A percentile compares a stretch with the other conserved stretches of the same genome.
phyloP scores from a whole-genome alignment of 2,888 invertebrate genomes.

The Polia nebulosa region DNA sequence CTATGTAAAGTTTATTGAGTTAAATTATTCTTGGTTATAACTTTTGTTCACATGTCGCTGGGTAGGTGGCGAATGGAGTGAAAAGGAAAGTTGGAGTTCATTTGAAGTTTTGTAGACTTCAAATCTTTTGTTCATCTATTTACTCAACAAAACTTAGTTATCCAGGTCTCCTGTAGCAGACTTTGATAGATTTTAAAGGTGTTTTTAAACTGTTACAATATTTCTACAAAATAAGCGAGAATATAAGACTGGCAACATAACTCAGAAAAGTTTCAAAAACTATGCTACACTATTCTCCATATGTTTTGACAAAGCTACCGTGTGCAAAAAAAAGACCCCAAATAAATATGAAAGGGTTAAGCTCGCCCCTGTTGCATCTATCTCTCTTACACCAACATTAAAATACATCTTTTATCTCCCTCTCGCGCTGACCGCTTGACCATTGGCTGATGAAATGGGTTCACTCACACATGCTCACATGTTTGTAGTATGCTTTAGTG shows the following conservation, averaged over 20 bases:
- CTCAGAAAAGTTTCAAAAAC: neutral
- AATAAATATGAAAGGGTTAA: slow-evolving; percentile 59
- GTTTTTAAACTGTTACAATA: neutral
- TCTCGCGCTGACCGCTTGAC: slow-evolving; percentile 85
- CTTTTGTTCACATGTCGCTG: slow-evolving; percentile 53
- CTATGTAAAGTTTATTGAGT: slow-evolving; percentile 55
- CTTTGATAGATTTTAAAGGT: neutral
- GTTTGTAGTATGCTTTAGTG: slow-evolving; percentile 15
- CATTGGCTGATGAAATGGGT: slow-evolving; percentile 80
- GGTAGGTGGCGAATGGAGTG: slow-evolving; percentile 38
- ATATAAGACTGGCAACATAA: neutral
- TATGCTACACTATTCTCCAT: slow-evolving; percentile 22
- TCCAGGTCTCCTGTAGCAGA: neutral
- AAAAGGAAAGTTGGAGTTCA: slow-evolving; percentile 24
- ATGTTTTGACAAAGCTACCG: slow-evolving; percentile 12
- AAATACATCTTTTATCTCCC: slow-evolving; percentile 66
- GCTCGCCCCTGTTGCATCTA: slow-evolving; percentile 56
- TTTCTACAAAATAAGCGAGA: neutral
- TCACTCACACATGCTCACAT: slow-evolving; percentile 51
- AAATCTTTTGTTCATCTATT: neutral
- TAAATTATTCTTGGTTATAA: slow-evolving; percentile 58
- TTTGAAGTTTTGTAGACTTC: slow-evolving; percentile 1
- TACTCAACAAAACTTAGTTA: too few species aligned
- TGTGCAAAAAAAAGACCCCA: slow-evolving; percentile 57
- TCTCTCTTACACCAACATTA: slow-evolving; percentile 54